These are phyloP conservation scores for Elaphurus davidianus DNA, from an alignment of 2,113 vertebrate species.

Conservation along the genomic window DNA sequence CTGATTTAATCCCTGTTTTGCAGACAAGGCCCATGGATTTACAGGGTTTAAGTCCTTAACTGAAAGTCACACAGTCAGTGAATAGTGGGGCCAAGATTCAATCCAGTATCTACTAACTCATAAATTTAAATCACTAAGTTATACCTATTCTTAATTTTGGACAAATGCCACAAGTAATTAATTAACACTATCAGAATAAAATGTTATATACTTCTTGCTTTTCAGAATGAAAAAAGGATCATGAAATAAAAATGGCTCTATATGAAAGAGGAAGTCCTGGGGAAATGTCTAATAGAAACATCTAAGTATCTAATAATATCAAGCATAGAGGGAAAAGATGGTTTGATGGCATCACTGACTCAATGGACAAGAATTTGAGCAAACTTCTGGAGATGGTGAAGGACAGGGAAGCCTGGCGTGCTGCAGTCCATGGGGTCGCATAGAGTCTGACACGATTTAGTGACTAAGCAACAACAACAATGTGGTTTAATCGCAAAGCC, in stretches of 20 bases:
- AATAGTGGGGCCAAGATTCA: neutral
- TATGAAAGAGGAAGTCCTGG: conserved; percentile 8
- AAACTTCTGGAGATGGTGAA: neutral
- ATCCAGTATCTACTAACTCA: neutral
- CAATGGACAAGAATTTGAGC: neutral
- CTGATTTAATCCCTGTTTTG: neutral
- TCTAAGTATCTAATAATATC: neutral
- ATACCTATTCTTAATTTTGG: neutral
- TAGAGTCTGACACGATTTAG: neutral
- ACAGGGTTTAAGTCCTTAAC: neutral
- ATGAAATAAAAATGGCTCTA: neutral
- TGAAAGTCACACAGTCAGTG: neutral
- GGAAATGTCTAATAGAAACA: conserved; percentile 31
- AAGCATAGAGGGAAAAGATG: neutral
- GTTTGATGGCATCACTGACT: neutral
- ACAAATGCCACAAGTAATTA: neutral
- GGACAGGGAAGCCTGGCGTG: neutral
- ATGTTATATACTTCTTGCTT: neutral
- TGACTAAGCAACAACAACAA: neutral
- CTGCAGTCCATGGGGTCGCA: neutral
- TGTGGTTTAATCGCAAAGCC: neutral
- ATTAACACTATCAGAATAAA: neutral
- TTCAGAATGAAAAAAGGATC: conserved; percentile 5
- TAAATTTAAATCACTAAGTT: neutral
- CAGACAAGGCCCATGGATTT: neutral